These are phyloP conservation scores for Pitta sordida DNA, from an alignment of 2,113 vertebrate species.

Conservation along the genomic window DNA sequence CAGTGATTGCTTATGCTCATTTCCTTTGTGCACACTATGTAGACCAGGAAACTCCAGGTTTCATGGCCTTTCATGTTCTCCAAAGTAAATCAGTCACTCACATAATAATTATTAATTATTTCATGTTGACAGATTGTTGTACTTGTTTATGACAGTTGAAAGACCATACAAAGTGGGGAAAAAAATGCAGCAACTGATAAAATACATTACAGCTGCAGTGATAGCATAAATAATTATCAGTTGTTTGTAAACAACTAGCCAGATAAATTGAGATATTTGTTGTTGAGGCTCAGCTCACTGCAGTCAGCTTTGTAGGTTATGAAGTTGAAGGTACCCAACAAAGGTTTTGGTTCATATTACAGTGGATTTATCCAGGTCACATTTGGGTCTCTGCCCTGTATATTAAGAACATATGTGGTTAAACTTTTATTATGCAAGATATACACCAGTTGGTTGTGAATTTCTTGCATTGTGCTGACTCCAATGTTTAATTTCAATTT, in stretches of 20 bases:
- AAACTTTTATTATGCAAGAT: constrained; percentile 61
- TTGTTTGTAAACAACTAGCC: constrained; percentile 14
- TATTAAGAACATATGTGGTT: constrained; percentile 67
- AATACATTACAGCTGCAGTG: constrained; percentile 43
- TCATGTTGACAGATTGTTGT: constrained; percentile 63
- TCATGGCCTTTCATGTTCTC: constrained; percentile 73
- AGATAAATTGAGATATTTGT: neutral
- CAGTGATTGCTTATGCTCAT: constrained; percentile 85
- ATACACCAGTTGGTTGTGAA: constrained; percentile 44
- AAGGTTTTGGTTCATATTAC: constrained; percentile 28
- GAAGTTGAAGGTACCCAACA: neutral
- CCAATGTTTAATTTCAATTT: constrained; percentile 53
- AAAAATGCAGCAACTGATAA: constrained; percentile 53
- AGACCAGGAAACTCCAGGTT: constrained; percentile 71
- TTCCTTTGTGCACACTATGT: constrained; percentile 70
- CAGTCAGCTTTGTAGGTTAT: neutral
- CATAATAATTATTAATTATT: constrained; percentile 80
- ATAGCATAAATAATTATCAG: constrained; percentile 54
- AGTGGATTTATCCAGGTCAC: constrained; percentile 43
- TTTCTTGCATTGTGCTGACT: constrained; percentile 59
- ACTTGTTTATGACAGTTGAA: constrained; percentile 71
- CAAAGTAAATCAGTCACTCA: constrained; percentile 75
- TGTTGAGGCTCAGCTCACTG: neutral
- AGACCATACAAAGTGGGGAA: constrained; percentile 46
- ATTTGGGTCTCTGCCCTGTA: constrained; percentile 26